Base-by-base conservation (phyloP, 2,888 invertebrate species). In the Mythimna loreyi region DNA sequence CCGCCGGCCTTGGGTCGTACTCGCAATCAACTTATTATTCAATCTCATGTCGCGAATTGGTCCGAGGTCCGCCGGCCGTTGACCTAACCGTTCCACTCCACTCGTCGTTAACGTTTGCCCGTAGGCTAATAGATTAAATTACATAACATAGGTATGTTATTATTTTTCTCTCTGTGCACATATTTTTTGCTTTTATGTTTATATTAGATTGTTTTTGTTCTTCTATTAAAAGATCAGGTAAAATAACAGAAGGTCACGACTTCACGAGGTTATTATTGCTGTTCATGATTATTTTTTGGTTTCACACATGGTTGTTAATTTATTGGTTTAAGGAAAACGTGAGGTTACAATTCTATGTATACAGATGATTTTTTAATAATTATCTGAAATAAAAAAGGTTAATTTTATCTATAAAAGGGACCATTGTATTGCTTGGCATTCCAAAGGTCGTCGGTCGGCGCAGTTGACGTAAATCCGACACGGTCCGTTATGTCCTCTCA, bases 1-100 rank as follows among this genome's bases (percentile, higher is more conserved):
- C 93, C 81, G 90, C 90, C 91, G 95, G 95, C 95, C 95, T 95
- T 95, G 95, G 91, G 88, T 84, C 86, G 90, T 87, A 91, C 89
- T 92, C 90, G 93, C 94, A 93, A 94, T 94, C 95, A 94, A 93
- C 93, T 93, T 95, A 94, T 95, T 96, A 96, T 96, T 95, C 95
- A 96, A 95, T 96, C 95, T 94, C 94, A 93, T 94, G 93, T 95
- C 93, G 94, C 94, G 92, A 95, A 95, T 96, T 95, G 94, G 95
- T 94, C 91, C 96, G 96, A 95, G 95, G 96, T 92, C 92, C 87
- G 86, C 74, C 87, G 95, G 92, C 84, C 93, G 87, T 92, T 93
- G 94, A 95, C 92, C 93, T 86, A 83, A 80, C 86, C 88, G 87
- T 86, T 91, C 91, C 89, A 90, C 88, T 93, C 90, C 86, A 90